phyloP scores from a whole-genome alignment of 2,888 invertebrate genomes.

The Seira musarum region DNA sequence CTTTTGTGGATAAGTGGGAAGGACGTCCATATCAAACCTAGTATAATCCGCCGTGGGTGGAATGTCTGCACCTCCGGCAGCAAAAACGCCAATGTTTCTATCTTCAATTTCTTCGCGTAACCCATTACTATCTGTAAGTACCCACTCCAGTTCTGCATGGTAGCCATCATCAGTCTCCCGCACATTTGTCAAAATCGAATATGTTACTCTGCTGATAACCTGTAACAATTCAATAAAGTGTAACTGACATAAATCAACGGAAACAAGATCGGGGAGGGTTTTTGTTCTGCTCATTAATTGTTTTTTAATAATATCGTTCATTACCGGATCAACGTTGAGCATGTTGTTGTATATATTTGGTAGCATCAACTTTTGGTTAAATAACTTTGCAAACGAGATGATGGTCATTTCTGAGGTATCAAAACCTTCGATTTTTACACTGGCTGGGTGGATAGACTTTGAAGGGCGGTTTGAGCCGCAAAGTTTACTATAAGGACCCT shows the following conservation, averaged over 20 bases:
- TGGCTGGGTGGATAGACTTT: not conserved
- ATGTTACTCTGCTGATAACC: constrained; percentile 26
- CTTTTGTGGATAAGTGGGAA: not conserved
- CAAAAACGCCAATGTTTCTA: not conserved
- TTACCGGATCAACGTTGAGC: constrained; percentile 38
- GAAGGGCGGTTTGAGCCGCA: constrained; percentile 39
- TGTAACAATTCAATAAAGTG: no score
- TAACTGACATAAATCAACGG: no score
- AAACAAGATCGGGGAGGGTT: no score
- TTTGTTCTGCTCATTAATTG: no score
- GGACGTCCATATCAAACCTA: not conserved
- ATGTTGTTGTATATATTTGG: constrained; percentile 45
- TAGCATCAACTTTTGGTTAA: constrained; percentile 34
- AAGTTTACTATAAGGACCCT: constrained; percentile 55
- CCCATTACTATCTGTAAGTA: constrained; percentile 1
- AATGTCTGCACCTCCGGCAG: not conserved
- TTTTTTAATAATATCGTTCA: no score
- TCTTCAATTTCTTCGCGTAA: not conserved
- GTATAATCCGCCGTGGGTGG: not conserved
- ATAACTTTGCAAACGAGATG: constrained; percentile 41
- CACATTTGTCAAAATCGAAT: constrained; percentile 21
- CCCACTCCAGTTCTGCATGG: constrained; percentile 35
- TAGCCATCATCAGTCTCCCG: constrained; percentile 5
- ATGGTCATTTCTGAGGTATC: constrained; percentile 51
- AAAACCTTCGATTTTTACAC: constrained; percentile 20